Base-by-base conservation (phyloP, 2,797 vertebrate species). In the Agapornis canus region DNA sequence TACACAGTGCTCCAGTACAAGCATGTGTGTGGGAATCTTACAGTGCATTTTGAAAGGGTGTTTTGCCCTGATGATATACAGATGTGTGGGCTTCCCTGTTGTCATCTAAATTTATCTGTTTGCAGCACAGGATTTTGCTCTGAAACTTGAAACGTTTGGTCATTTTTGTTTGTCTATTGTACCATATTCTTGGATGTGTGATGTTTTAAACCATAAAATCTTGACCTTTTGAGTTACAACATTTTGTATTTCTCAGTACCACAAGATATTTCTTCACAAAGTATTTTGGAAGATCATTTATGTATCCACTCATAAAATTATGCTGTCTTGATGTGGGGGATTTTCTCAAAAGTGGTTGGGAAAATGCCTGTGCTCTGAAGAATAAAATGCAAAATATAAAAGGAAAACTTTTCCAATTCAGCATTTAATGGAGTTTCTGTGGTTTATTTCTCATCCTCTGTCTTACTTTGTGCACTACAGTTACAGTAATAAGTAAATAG, bases 261-360 rank as follows among this genome's bases (percentile, higher is more conserved):
- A 48, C 63, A 86, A 54, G 59, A 72, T 72, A 42, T 63, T 91
- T 83, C 63, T 84, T 91, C 82, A 90, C 14, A 45, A 40, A 86
- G 48, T 63, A 49, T 90, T 90, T 90, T 66, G 51, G 75, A 82
- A 70, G 60, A 45, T 84, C 79, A 60, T 93, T 94, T 86, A 56
- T 86, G 56, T 72, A 77, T 65, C 75, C 72, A 22, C 51, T 92
- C 45, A 35, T 68, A 51, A 86, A 91, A 73, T 84, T 76, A 76
- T n/a, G 25, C 10, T 51, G 54, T 56, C 73, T 84, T 89, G 80
- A 60, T 79, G 47, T 84, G 71, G 27, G 45, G 43, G 63, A 75
- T 71, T 90, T 90, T 86, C 77, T 89, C 19, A 73, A 54, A 2
- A 72, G 63, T 79, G 66, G 39, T 29, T 52, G 10, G 23, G 35